Conservation (phyloP, 2,797 vertebrate genomes). For the Sebastes kiyomatsui region DNA sequence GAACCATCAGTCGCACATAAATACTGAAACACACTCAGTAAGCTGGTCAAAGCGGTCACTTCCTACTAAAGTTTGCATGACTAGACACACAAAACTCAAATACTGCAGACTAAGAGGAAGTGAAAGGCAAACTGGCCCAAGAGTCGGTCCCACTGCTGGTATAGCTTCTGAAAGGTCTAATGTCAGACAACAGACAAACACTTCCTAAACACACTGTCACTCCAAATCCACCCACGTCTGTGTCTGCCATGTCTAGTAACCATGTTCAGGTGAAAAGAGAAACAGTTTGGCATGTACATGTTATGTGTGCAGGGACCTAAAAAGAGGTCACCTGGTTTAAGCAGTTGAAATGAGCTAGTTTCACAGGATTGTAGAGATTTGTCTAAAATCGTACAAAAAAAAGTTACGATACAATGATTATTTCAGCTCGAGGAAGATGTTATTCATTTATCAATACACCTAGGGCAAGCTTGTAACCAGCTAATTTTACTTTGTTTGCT, state of each 20-base stretch:
- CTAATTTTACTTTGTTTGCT: not conserved
- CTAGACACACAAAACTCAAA: not conserved
- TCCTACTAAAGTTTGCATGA: not conserved
- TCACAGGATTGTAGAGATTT: not conserved
- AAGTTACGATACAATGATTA: not conserved
- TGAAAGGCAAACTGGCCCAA: slow-evolving; percentile 23
- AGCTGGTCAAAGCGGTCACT: not conserved
- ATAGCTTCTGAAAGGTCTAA: slow-evolving; percentile 17
- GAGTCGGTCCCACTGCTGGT: not conserved
- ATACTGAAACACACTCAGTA: not conserved
- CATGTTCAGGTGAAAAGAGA: not conserved
- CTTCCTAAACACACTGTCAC: slow-evolving; percentile 29
- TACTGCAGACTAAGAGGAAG: slow-evolving; percentile 42
- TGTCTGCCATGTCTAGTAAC: not conserved
- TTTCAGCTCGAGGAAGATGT: not conserved
- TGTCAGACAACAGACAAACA: slow-evolving; percentile 44
- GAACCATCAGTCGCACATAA: not conserved
- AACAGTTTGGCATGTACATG: not conserved
- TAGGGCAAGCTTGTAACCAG: not conserved
- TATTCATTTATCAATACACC: not conserved
- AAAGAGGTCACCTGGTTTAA: not conserved
- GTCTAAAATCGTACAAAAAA: not conserved
- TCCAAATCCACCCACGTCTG: slow-evolving; percentile 1
- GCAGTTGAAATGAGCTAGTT: not conserved
- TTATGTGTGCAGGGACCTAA: not conserved